Evolutionary conservation across 2,888 invertebrate species (phyloP).

Genomic region (Drosophila neutralis): DNA sequence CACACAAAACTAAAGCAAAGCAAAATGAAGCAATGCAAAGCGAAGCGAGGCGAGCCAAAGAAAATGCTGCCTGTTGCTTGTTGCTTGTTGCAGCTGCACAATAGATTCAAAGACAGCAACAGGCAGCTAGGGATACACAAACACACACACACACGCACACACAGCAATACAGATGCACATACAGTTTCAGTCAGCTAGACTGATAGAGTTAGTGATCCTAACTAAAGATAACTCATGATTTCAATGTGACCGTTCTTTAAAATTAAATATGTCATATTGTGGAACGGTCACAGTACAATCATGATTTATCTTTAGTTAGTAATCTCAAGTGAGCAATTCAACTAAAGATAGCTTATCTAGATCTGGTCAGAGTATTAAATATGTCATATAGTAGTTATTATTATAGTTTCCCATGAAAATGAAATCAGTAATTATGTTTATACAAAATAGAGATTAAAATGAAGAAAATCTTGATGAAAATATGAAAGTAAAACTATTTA

Average conservation of each 20-base stretch:
- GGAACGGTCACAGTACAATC: neutral
- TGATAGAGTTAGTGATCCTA: constrained; percentile 8
- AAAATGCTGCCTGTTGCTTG: constrained; percentile 52
- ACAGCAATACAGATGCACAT: constrained; percentile 2
- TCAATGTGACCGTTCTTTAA: neutral
- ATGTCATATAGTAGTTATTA: neutral
- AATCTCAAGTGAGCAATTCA: neutral
- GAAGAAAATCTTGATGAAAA: neutral
- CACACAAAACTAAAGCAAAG: constrained; percentile 59
- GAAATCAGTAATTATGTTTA: neutral
- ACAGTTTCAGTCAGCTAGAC: constrained; percentile 24
- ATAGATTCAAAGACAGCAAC: constrained; percentile 44
- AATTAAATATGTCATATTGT: neutral
- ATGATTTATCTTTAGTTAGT: neutral
- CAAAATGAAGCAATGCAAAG: constrained; percentile 41
- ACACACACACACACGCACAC: constrained; percentile 10
- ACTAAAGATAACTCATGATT: neutral
- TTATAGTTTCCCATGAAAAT: neutral
- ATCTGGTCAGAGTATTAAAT: neutral
- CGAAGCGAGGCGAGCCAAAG: constrained; percentile 14
- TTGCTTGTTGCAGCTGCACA: constrained; percentile 61
- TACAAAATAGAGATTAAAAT: neutral
- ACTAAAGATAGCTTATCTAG: neutral
- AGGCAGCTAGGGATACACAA: constrained; percentile 18
- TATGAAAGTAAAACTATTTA: rapidly evolving